Evolutionary conservation across 1,140 invertebrate genomes (phyloP).

Genomic region (Microplitis mediator): DNA sequence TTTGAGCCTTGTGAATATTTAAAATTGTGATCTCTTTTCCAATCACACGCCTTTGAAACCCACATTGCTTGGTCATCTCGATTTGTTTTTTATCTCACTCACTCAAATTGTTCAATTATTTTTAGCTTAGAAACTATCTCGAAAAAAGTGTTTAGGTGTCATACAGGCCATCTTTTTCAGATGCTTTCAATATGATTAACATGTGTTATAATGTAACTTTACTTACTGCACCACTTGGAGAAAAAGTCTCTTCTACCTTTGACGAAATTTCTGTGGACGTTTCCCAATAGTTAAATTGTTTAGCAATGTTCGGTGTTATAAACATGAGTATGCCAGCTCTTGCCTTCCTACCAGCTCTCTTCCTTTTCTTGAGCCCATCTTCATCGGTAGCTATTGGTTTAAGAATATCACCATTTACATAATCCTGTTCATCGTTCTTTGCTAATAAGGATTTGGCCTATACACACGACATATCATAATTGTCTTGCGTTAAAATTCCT

Average conservation of each 20-base stretch:
- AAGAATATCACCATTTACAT: background rate
- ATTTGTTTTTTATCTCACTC: background rate
- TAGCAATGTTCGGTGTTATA: background rate
- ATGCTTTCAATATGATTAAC: background rate
- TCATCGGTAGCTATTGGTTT: background rate
- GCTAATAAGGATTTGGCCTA: background rate
- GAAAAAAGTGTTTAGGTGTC: background rate
- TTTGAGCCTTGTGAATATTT: background rate
- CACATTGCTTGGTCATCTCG: background rate
- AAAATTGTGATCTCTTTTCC: background rate
- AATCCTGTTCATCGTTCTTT: background rate
- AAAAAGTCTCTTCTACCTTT: background rate
- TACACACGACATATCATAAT: background rate
- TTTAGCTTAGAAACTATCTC: background rate
- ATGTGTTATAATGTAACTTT: background rate
- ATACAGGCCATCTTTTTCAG: background rate
- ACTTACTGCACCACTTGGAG: background rate
- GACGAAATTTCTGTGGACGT: background rate
- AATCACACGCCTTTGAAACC: background rate
- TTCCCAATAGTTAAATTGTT: background rate
- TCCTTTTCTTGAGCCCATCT: background rate
- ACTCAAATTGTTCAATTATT: slow-evolving; percentile 11
- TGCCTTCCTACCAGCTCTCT: background rate
- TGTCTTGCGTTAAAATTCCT: background rate
- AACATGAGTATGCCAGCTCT: background rate